phyloP scores from a whole-genome alignment of 2,797 vertebrate species.

The Platalea minor region DNA sequence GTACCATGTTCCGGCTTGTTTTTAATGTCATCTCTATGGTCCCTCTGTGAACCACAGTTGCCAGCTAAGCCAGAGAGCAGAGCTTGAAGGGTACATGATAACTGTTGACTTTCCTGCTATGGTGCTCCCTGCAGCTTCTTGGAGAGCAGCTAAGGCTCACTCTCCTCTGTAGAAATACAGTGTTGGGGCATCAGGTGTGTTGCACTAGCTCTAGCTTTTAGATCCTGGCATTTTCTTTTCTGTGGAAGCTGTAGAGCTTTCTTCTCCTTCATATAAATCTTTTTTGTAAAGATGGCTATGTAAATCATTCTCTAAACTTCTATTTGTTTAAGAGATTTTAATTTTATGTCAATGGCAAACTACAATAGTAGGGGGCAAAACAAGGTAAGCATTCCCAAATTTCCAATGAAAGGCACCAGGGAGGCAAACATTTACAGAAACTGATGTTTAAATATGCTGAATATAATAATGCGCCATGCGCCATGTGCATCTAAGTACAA shows the following conservation, averaged over 20 bases:
- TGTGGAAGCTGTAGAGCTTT: neutral
- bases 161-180: neutral
- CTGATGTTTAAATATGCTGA: neutral
- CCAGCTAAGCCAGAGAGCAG: neutral
- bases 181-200: neutral
- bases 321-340: neutral
- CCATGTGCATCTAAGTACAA: neutral
- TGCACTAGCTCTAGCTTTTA: neutral
- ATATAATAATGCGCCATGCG: neutral
- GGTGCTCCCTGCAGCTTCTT: neutral
- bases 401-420: neutral
- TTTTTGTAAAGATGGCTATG: neutral
- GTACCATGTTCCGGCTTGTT: neutral
- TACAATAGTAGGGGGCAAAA: neutral
- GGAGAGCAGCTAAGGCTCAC: neutral
- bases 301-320: neutral
- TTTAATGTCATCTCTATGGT: neutral
- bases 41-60: neutral
- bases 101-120: neutral
- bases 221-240: neutral
- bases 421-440: neutral
- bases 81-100: neutral
- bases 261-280: neutral
- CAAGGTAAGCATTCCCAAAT: neutral
- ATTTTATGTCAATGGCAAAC: neutral